Percentiles rank a stretch among this genome's conserved stretches.
Evolutionary conservation across 53 echinoderm and acorn worm genomes (phyloP).

Genomic region (Holothuria scabra): DNA sequence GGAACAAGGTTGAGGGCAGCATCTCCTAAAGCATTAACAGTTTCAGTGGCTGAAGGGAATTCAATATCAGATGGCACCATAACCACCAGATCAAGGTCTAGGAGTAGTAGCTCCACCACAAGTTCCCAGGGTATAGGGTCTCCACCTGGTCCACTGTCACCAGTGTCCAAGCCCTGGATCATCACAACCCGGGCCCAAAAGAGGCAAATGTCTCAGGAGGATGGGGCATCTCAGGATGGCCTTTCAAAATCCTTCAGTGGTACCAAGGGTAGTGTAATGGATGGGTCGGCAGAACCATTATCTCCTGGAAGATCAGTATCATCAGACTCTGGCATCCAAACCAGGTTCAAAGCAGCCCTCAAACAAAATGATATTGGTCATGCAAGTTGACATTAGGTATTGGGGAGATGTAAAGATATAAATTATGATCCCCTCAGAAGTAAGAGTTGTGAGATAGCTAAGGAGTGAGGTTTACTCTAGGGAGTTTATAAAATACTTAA

Average conservation of each 20-base stretch:
- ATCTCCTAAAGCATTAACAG: neutral
- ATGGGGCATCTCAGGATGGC: conserved; percentile 17
- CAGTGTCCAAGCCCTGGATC: conserved; percentile 30
- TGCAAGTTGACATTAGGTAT: conserved; percentile 16
- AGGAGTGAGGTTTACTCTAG: too few relatives aligned
- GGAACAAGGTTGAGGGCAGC: conserved; percentile 6
- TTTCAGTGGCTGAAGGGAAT: neutral
- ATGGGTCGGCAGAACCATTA: neutral
- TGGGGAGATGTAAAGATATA: too few relatives aligned
- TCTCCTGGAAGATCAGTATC: conserved; percentile 16
- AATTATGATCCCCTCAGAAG: too few relatives aligned
- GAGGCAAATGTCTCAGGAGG: conserved; percentile 38
- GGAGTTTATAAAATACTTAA: too few relatives aligned
- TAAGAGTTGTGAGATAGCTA: too few relatives aligned
- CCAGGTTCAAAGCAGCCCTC: conserved; percentile 26
- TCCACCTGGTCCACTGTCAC: conserved; percentile 11
- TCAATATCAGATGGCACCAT: neutral
- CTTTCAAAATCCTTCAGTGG: conserved; percentile 31
- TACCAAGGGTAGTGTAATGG: neutral
- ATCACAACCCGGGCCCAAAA: conserved; percentile 48
- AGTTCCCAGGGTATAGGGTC: conserved; percentile 28
- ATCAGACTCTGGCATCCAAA: conserved; percentile 25
- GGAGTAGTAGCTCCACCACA: conserved; percentile 62
- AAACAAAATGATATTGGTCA: conserved; percentile 28
- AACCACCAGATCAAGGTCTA: conserved; percentile 61